Percentiles rank a stretch among this genome's conserved stretches.
Conservation (phyloP, 2,888 invertebrate species). For the Sialis fuliginosa region DNA sequence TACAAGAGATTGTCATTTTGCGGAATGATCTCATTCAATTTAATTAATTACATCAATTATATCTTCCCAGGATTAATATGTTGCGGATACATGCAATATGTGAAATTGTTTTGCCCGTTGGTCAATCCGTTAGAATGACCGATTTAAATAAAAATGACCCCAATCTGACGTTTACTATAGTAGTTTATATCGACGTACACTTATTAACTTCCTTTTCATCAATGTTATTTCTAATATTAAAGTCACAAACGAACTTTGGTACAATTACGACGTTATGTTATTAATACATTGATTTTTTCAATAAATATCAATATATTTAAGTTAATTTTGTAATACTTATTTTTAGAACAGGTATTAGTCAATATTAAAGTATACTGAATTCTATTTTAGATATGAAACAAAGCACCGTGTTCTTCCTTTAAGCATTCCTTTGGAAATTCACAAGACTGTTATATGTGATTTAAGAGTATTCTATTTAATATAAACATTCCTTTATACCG, state of each 20-base stretch:
- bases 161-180: slow-evolving; percentile 18
- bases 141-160: slow-evolving; percentile 27
- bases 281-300: not conserved
- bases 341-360: not conserved
- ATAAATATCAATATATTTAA: not conserved
- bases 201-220: not conserved
- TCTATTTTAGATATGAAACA: too few relatives aligned
- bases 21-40: slow-evolving; percentile 1
- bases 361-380: too few relatives aligned
- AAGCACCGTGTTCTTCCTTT: too few relatives aligned
- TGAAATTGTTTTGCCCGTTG: not conserved
- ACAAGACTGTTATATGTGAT: slow-evolving; percentile 5
- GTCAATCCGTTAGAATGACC: not conserved
- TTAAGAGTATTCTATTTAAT: not conserved
- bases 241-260: not conserved
- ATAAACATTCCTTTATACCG: too few relatives aligned
- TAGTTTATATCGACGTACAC: not conserved
- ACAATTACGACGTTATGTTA: not conserved
- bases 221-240: not conserved
- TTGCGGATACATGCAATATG: not conserved
- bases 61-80: not conserved
- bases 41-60: not conserved
- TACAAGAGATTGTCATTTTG: slow-evolving; percentile 2
- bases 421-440: slow-evolving; percentile 3
- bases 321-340: not conserved